Conservation (phyloP, 2,113 vertebrate species). For the Thamnaconus septentrionalis region DNA sequence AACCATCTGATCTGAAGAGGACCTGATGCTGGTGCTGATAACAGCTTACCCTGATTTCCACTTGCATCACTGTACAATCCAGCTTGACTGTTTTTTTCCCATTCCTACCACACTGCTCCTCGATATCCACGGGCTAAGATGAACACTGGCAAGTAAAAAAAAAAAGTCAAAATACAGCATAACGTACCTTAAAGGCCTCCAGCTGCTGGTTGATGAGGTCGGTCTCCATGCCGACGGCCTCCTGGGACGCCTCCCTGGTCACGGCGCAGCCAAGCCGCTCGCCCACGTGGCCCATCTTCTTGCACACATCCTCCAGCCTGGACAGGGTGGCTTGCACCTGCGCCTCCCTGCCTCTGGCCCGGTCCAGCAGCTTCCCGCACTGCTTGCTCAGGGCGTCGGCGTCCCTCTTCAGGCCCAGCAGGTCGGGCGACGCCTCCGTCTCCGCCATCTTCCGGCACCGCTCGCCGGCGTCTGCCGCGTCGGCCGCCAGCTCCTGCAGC, state of each 20-base stretch:
- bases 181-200: conserved; percentile 86
- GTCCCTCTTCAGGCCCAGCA: conserved; percentile 90
- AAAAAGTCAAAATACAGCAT: neutral
- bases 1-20: no score
- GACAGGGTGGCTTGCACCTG: conserved; percentile 79
- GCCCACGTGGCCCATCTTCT: conserved; percentile 78
- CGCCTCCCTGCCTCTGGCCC: conserved; percentile 83
- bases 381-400: conserved; percentile 93
- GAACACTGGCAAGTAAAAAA: no score
- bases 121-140: no score
- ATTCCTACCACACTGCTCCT: no score
- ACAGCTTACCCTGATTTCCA: no score
- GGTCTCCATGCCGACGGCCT: conserved; percentile 91
- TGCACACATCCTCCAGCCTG: conserved; percentile 84
- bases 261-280: conserved; percentile 77
- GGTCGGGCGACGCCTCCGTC: conserved; percentile 88
- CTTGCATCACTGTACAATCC: no score
- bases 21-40: no score
- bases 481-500: conserved; percentile 84
- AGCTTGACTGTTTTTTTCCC: no score
- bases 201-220: conserved; percentile 94
- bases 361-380: conserved; percentile 90
- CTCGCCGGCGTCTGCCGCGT: conserved; percentile 83
- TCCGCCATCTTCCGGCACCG: conserved; percentile 91
- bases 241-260: conserved; percentile 88